Evolutionary conservation across 2,888 invertebrate species (phyloP).

Genomic region (Synergus laeviventris): DNA sequence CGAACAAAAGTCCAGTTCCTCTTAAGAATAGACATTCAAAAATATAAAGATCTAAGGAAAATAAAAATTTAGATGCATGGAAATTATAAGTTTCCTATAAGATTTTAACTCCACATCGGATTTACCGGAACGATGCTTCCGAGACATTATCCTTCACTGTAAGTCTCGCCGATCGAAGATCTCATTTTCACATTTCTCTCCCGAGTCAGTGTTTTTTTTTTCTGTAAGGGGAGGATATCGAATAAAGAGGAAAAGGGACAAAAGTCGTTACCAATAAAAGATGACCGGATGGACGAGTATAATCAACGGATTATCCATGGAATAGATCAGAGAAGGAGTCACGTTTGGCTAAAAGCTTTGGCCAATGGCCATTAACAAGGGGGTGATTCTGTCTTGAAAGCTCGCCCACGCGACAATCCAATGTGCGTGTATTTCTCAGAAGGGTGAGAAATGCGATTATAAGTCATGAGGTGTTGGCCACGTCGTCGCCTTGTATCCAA

Average conservation of each 20-base stretch:
- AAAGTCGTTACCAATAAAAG: conserved; percentile 72
- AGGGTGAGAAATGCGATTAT: conserved; percentile 75
- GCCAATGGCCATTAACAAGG: conserved; percentile 73
- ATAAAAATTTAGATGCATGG: background rate
- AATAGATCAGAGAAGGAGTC: conserved; percentile 72
- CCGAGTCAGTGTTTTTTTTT: conserved; percentile 10
- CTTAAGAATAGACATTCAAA: background rate
- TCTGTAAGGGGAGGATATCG: background rate
- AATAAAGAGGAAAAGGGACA: conserved; percentile 47
- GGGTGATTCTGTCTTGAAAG: conserved; percentile 65
- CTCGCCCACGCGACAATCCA: conserved; percentile 48
- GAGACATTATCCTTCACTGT: background rate
- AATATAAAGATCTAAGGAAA: too few species aligned
- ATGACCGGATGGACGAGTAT: conserved; percentile 73
- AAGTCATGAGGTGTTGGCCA: conserved; percentile 74
- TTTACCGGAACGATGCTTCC: background rate
- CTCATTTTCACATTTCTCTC: conserved; percentile 24
- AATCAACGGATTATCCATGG: conserved; percentile 75
- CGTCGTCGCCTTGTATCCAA: conserved; percentile 61
- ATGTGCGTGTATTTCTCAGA: conserved; percentile 51
- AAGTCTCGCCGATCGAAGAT: background rate
- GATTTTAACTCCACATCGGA: background rate
- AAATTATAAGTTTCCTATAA: too few species aligned
- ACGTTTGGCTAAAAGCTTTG: conserved; percentile 76
- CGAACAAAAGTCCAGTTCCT: background rate